These are phyloP conservation scores for Beris morrisii DNA, from an alignment of 2,888 invertebrate species.

Conservation along the genomic window DNA sequence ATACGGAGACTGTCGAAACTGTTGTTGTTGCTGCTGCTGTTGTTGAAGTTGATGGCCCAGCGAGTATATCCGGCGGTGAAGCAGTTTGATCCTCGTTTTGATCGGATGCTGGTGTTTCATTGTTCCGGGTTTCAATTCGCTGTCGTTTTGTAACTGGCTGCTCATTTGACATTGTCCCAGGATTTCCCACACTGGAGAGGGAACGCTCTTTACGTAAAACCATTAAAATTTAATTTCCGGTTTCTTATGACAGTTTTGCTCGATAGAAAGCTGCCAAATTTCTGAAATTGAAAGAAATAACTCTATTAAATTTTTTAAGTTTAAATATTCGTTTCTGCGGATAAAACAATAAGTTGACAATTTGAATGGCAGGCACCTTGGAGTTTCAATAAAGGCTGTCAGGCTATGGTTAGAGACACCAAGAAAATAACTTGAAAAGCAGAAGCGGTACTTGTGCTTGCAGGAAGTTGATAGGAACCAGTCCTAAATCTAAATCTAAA, in stretches of 20 bases:
- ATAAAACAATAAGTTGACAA: no score
- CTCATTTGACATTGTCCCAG: conserved; percentile 66
- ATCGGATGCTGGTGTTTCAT: conserved; percentile 18
- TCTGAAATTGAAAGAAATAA: conserved; percentile 24
- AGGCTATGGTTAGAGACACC: no score
- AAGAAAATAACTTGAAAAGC: no score
- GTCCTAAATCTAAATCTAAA: no score
- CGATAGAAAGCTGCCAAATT: not conserved
- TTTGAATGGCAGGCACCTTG: no score
- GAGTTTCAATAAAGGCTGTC: no score
- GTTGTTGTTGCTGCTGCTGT: conserved; percentile 26
- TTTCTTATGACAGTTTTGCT: conserved; percentile 11
- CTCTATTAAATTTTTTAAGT: no score
- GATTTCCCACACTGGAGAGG: conserved; percentile 42
- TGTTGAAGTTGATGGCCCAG: conserved; percentile 35
- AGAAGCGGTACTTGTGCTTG: no score
- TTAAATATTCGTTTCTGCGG: no score
- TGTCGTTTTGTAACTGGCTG: conserved; percentile 85
- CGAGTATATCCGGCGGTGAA: conserved; percentile 31
- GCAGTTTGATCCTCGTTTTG: conserved; percentile 16
- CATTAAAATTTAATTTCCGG: conserved; percentile 40
- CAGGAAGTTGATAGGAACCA: no score
- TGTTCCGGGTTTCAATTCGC: conserved; percentile 61
- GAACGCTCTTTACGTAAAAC: conserved; percentile 44
- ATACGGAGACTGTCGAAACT: not conserved